Evolutionary conservation across 1,140 invertebrate species (phyloP).

Genomic region (Cecropterus lyciades): DNA sequence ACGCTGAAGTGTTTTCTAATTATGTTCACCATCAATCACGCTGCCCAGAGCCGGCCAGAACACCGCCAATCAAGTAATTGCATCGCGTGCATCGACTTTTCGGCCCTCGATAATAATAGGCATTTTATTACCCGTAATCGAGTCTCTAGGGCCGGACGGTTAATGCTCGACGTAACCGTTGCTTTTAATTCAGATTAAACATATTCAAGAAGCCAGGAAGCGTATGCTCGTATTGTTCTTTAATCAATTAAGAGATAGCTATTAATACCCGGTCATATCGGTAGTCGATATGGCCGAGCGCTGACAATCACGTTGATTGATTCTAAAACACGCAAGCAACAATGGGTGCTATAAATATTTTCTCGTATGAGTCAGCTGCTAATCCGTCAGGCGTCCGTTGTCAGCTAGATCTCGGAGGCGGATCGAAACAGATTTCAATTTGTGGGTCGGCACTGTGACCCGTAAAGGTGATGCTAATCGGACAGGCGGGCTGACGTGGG

Average conservation of each 20-base stretch:
- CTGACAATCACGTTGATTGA: slow-evolving; percentile 70
- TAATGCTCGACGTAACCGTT: slow-evolving; percentile 69
- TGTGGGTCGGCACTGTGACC: slow-evolving; percentile 65
- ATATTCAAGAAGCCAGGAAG: slow-evolving; percentile 69
- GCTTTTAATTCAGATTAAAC: slow-evolving; percentile 79
- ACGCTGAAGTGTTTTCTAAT: slow-evolving; percentile 83
- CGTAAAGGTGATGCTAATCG: slow-evolving; percentile 76
- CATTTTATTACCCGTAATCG: slow-evolving; percentile 82
- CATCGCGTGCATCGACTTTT: slow-evolving; percentile 83
- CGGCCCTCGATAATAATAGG: slow-evolving; percentile 83
- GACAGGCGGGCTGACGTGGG: slow-evolving; percentile 74
- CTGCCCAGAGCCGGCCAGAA: slow-evolving; percentile 67
- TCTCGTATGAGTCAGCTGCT: slow-evolving; percentile 66
- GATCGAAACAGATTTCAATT: slow-evolving; percentile 79
- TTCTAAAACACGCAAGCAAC: slow-evolving; percentile 65
- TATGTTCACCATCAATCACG: slow-evolving; percentile 81
- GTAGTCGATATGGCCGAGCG: no score
- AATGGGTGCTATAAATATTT: slow-evolving; percentile 38
- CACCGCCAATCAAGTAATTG: slow-evolving; percentile 83
- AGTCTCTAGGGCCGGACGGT: slow-evolving; percentile 78
- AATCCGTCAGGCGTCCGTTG: slow-evolving; percentile 62
- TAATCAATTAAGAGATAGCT: slow-evolving; percentile 78
- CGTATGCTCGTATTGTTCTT: slow-evolving; percentile 58
- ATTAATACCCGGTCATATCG: slow-evolving; percentile 45
- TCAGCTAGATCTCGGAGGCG: slow-evolving; percentile 65